These are phyloP conservation scores for Dendrolimus kikuchii DNA, from an alignment of 1,140 invertebrate species.

Conservation along the genomic window DNA sequence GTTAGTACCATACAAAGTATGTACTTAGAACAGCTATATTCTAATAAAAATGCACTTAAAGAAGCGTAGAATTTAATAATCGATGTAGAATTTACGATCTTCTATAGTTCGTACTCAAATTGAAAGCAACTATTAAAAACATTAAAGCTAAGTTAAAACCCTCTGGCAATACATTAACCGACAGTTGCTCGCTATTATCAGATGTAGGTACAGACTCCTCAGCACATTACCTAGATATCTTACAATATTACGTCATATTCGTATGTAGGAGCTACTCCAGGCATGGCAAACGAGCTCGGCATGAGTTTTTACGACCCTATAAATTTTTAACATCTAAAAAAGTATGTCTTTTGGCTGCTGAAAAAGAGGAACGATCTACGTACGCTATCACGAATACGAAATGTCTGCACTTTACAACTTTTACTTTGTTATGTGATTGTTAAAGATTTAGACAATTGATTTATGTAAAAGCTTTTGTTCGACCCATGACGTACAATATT, in stretches of 20 bases:
- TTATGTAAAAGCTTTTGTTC: background rate
- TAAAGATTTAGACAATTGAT: background rate
- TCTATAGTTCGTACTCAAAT: too few relatives aligned
- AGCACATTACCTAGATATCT: slow-evolving; percentile 12
- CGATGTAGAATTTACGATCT: too few relatives aligned
- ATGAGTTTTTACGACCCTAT: slow-evolving; percentile 53
- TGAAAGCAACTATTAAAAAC: background rate
- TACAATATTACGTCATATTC: slow-evolving; percentile 52
- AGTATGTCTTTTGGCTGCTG: slow-evolving; percentile 29
- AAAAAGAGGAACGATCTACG: slow-evolving; percentile 27
- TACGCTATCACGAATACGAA: slow-evolving; percentile 4
- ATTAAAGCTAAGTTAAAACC: background rate
- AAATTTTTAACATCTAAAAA: slow-evolving; percentile 68
- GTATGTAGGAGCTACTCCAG: slow-evolving; percentile 31
- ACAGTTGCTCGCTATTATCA: too few relatives aligned
- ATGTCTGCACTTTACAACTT: slow-evolving; percentile 6
- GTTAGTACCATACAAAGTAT: too few relatives aligned
- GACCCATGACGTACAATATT: too few relatives aligned
- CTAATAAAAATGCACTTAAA: too few relatives aligned
- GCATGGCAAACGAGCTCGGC: slow-evolving; percentile 36
- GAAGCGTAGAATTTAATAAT: too few relatives aligned
- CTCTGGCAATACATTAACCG: too few relatives aligned
- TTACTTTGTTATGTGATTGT: slow-evolving; percentile 5
- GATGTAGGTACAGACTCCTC: background rate
- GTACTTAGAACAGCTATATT: too few relatives aligned